Base-by-base conservation (phyloP, 2,888 invertebrate species). In the Aradus depressus region DNA sequence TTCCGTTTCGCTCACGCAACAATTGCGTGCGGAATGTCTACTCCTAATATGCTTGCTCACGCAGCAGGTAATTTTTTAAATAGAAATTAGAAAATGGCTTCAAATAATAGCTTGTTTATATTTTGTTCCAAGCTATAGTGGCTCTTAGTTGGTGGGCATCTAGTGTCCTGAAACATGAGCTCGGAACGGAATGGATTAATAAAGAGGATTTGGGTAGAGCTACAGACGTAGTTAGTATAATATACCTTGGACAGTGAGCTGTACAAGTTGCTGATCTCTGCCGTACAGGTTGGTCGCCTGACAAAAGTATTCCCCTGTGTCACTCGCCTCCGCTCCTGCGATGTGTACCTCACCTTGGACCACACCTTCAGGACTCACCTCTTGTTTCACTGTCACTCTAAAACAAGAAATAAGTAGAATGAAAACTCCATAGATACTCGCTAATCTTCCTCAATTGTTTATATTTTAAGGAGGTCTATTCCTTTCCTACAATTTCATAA, bases 251-350 rank as follows among this genome's bases (percentile, higher is more conserved):
- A 85, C 83, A 57, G 79, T 73, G 32, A 85, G 68, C 60, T 81
- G 80, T 21, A 84, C 80, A 56, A 80, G 66, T 60, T 82, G 81
- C 64, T 85, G 83, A 63, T 79, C 79, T 51, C 78, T 73, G 3
- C 80, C 81, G 60, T 80, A 81, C 60, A 80, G 72, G 66, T 86
- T 86, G 64, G 77, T 80, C 18, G 85, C 84, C 37, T 80, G 80
- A 62, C 86, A 86, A 61, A 82, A 81, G 64, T 85, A 86, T 2
- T 82, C 77, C 0, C 84, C 85, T 59, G 80, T 81, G 62, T 86
- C 84, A 12, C 73, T 71, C 32, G 83, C 75, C 61, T 79, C 80
- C 2, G 81, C 77, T 16, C 77, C 77, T 19, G 75, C 74, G 49
- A 86, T 77, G 66, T 80, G 79, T 57, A 86, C 65, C 62, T 81